Evolutionary conservation across 1,140 invertebrate genomes (phyloP).

Genomic region (Venturia canescens): DNA sequence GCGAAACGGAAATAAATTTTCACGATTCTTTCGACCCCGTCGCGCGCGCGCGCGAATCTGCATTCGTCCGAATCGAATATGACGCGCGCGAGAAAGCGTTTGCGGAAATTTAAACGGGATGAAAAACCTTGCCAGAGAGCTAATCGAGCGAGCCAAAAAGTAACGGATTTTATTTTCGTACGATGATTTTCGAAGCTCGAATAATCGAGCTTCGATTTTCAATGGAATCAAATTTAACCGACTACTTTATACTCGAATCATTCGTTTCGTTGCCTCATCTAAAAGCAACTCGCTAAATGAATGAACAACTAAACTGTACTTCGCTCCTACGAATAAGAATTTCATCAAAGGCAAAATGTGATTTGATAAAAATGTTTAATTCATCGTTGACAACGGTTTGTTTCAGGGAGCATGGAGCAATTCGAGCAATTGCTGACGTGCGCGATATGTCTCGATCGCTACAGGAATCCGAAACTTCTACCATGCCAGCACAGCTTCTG

Average conservation of each 20-base stretch:
- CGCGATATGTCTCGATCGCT: constrained; percentile 98
- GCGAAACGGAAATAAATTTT: constrained; percentile 38
- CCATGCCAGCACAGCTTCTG: constrained; percentile 99
- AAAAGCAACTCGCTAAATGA: no score
- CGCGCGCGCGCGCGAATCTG: background rate
- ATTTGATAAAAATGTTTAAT: constrained; percentile 5
- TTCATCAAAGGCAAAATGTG: background rate
- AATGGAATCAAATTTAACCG: background rate
- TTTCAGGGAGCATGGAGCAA: constrained; percentile 88
- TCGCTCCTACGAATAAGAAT: background rate
- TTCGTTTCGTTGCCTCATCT: no score
- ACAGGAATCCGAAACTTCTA: constrained; percentile 96
- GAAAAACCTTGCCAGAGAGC: background rate
- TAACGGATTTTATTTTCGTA: background rate
- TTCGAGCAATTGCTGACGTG: constrained; percentile 98
- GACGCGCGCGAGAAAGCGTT: background rate
- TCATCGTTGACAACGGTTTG: constrained; percentile 4
- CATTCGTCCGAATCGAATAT: constrained; percentile 1
- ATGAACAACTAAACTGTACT: no score
- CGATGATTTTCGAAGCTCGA: no score
- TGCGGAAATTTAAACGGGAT: background rate
- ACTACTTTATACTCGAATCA: background rate
- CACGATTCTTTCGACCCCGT: constrained; percentile 8
- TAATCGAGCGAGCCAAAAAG: background rate
- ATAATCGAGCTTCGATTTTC: no score